A percentile compares a stretch with the other conserved stretches of the same genome.
Evolutionary conservation across 2,888 invertebrate genomes (phyloP).

Genomic region (Dilophus febrilis): DNA sequence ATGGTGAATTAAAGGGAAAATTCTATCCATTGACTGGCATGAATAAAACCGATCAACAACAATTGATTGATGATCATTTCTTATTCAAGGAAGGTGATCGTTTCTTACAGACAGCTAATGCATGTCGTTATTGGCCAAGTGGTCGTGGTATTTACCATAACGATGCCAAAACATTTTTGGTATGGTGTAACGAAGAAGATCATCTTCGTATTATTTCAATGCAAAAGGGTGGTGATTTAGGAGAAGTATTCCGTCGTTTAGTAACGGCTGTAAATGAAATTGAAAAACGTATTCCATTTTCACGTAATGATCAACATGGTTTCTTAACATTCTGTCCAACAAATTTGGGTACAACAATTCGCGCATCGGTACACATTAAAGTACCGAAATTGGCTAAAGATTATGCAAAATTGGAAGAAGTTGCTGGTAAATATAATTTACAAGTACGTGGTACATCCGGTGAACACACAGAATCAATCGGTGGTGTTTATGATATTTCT

Average conservation of each 20-base stretch:
- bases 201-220: slow-evolving; percentile 95
- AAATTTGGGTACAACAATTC: slow-evolving; percentile 94
- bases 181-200: slow-evolving; percentile 98
- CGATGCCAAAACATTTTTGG: slow-evolving; percentile 90
- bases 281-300: slow-evolving; percentile 88
- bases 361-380: slow-evolving; percentile 96
- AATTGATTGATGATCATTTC: slow-evolving; percentile 96
- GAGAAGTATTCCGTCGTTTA: slow-evolving; percentile 76
- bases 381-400: slow-evolving; percentile 87
- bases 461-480: slow-evolving; percentile 91
- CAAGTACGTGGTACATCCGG: slow-evolving; percentile 85
- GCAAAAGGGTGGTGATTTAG: slow-evolving; percentile 83
- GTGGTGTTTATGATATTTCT: slow-evolving; percentile 91
- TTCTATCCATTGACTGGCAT: slow-evolving; percentile 92
- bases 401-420: slow-evolving; percentile 75
- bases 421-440: slow-evolving; percentile 80
- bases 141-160: slow-evolving; percentile 98
- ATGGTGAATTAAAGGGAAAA: slow-evolving; percentile 83
- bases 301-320: slow-evolving; percentile 86
- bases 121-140: slow-evolving; percentile 92
- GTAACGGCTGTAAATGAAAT: slow-evolving; percentile 83
- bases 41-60: slow-evolving; percentile 90
- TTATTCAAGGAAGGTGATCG: slow-evolving; percentile 87
- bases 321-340: slow-evolving; percentile 99
- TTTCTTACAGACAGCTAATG: slow-evolving; percentile 73